phyloP scores from a whole-genome alignment of 1,140 invertebrate species.

The Potamilus streckersoni region DNA sequence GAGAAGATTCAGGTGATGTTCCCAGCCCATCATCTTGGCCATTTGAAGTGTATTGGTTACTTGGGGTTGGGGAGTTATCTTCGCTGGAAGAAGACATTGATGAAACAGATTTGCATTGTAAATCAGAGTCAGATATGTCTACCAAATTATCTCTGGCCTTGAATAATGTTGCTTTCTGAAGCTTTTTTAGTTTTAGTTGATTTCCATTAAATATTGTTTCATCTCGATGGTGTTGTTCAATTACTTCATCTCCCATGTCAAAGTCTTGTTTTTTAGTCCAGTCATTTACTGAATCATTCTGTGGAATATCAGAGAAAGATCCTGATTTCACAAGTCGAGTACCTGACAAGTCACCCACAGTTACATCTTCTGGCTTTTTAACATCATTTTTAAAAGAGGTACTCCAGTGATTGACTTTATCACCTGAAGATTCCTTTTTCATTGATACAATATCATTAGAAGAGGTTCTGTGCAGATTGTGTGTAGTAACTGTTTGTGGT shows the following conservation, averaged over 20 bases:
- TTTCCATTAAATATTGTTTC: constrained; percentile 30
- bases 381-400: constrained; percentile 32
- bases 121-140: constrained; percentile 25
- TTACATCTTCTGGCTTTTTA: constrained; percentile 16
- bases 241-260: constrained; percentile 20
- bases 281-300: constrained; percentile 47
- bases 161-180: constrained; percentile 37
- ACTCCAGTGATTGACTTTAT: constrained; percentile 29
- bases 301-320: constrained; percentile 55
- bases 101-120: constrained; percentile 24
- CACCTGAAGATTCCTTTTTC: constrained; percentile 9
- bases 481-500: constrained; percentile 25
- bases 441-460: constrained; percentile 30
- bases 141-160: constrained; percentile 12
- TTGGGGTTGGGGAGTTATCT: constrained; percentile 28
- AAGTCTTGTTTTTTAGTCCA: constrained; percentile 43
- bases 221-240: constrained; percentile 26
- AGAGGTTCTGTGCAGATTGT: constrained; percentile 21
- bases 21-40: constrained; percentile 28
- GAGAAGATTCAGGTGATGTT: constrained; percentile 23
- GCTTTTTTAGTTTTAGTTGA: constrained; percentile 23
- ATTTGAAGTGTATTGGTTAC: constrained; percentile 12
- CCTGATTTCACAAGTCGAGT: constrained; percentile 47
- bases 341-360: constrained; percentile 50
- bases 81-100: constrained; percentile 32